These are phyloP conservation scores for Conus betulinus DNA, from an alignment of 1,140 invertebrate genomes.

Conservation along the genomic window DNA sequence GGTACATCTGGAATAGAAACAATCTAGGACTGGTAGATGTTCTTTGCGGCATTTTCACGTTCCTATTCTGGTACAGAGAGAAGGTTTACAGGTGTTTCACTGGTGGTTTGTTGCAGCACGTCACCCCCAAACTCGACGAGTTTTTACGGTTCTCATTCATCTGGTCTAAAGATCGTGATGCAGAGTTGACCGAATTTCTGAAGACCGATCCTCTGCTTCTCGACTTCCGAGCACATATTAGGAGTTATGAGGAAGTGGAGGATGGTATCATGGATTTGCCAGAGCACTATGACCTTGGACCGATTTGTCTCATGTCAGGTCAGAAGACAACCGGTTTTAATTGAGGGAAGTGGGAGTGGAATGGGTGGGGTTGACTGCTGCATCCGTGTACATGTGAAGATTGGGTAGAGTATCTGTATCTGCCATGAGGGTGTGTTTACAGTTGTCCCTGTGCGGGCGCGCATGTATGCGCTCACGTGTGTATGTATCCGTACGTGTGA, in stretches of 20 bases:
- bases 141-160: constrained; percentile 89
- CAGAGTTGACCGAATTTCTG: constrained; percentile 85
- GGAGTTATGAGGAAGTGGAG: constrained; percentile 88
- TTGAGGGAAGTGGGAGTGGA: too few relatives aligned
- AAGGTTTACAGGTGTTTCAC: too few relatives aligned
- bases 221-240: constrained; percentile 88
- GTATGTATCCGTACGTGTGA: background rate
- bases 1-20: too few relatives aligned
- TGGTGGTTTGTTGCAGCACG: constrained; percentile 78
- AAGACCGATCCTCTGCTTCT: constrained; percentile 83
- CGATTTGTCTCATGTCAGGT: constrained; percentile 74
- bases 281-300: constrained; percentile 77
- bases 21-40: too few relatives aligned
- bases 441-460: background rate
- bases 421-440: background rate
- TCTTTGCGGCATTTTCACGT: too few relatives aligned
- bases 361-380: too few relatives aligned
- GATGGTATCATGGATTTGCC: constrained; percentile 82
- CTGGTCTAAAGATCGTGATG: constrained; percentile 89
- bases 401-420: background rate
- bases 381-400: too few relatives aligned
- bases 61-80: too few relatives aligned
- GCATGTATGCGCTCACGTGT: background rate
- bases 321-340: too few relatives aligned
- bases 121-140: constrained; percentile 84